phyloP scores from a whole-genome alignment of 1,140 invertebrate genomes.

The Musca vetustissima region DNA sequence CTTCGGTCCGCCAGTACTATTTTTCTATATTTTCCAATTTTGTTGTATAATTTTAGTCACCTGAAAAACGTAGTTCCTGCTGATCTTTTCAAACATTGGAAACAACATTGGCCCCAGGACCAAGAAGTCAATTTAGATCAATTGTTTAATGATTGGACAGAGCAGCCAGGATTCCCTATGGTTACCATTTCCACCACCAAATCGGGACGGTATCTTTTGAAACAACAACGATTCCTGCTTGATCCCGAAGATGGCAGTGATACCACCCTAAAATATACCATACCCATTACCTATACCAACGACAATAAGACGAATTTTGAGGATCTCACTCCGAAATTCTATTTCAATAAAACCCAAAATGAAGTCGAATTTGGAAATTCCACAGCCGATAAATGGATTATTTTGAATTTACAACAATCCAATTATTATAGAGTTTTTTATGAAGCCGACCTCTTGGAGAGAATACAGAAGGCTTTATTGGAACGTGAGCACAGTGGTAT shows the following conservation, averaged over 20 bases:
- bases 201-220: constrained; percentile 27
- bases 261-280: constrained; percentile 58
- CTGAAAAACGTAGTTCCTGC: constrained; percentile 31
- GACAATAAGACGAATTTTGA: constrained; percentile 58
- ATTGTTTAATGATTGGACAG: constrained; percentile 74
- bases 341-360: constrained; percentile 40
- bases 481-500: constrained; percentile 58
- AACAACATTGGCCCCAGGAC: constrained; percentile 30
- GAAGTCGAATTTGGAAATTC: constrained; percentile 22
- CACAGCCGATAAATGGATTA: constrained; percentile 47
- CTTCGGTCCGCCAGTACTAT: no score
- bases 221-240: constrained; percentile 60
- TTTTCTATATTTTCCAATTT: no score
- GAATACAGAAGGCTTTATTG: constrained; percentile 57
- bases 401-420: constrained; percentile 57
- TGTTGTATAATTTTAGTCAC: no score
- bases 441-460: constrained; percentile 59
- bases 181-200: constrained; percentile 48
- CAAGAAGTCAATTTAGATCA: constrained; percentile 31
- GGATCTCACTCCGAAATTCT: constrained; percentile 57
- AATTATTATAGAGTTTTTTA: constrained; percentile 68
- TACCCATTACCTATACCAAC: constrained; percentile 65
- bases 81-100: constrained; percentile 34
- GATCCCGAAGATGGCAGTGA: constrained; percentile 44
- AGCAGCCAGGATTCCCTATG: constrained; percentile 84